Evolutionary conservation across 2,113 vertebrate genomes (phyloP), one percentile per base, ranked within the genome.

Genomic region (Genyomyrus donnyi): DNA sequence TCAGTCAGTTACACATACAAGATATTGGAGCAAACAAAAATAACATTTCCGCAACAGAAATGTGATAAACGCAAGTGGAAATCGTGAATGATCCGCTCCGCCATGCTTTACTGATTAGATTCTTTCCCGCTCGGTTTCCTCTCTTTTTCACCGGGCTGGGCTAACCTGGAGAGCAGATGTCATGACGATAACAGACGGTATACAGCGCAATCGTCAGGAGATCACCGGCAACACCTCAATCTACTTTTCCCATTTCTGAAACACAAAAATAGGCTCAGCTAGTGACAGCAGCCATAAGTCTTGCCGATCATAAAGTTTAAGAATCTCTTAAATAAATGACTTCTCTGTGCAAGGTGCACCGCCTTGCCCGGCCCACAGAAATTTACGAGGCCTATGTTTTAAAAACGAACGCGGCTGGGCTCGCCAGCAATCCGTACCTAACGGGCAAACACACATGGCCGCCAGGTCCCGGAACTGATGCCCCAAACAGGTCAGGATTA

Each of bases 271-370:
- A 62, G 56, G 13, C 70, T 77, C 27, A 5, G 13, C 70, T 8
- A 77, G 88, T 53, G 49, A 35, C 53, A 45, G 15, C 27, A n/a
- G 9, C 46, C 56, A 52, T 86, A 86, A 90, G 24, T 66, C 83
- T 70, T 56, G 56, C n/a, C 50, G 80, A n/a, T 83, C 24, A 27
- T 89, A 89, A 85, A 89, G 42, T 45, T 85, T 45, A 58, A 52
- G 39, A 89, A 58, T 84, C 49, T 89, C 27, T 84, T 46, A 85
- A 62, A 85, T 62, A 66, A 85, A 89, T 85, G 19, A 62, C 31
- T 66, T 21, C 10, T 56, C 66, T n/a, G 9, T 15, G 13, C 6
- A 85, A 89, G 84, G 89, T 58, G 56, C 39, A 39, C 3, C 5
- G 7, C 83, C 39, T 84, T 19, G 5, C 11, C 70, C 27, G 35